phyloP scores from a whole-genome alignment of 2,888 invertebrate genomes.

The Tortrix viridana region DNA sequence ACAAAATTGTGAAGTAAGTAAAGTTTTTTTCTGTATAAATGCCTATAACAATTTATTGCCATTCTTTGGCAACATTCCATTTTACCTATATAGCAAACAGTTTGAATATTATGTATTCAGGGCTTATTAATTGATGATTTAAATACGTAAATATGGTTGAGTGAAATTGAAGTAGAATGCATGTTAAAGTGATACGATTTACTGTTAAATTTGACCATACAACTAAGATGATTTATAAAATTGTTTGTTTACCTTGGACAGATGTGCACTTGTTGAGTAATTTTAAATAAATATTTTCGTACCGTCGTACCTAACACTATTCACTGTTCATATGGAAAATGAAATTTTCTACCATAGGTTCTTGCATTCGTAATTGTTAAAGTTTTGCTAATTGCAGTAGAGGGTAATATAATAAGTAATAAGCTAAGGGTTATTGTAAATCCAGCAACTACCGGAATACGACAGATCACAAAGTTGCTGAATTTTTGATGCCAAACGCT shows the following conservation, averaged over 20 bases:
- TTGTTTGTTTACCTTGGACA: constrained; percentile 49
- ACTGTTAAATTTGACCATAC: constrained; percentile 13
- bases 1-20: not conserved
- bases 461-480: constrained; percentile 8
- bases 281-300: constrained; percentile 72
- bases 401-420: constrained; percentile 17
- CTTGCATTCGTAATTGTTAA: constrained; percentile 21
- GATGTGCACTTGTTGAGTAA: constrained; percentile 72
- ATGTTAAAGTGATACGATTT: constrained; percentile 21
- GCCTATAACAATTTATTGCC: not conserved
- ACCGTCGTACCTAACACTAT: constrained; percentile 44
- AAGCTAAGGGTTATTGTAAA: constrained; percentile 1
- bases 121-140: not conserved
- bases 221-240: constrained; percentile 14
- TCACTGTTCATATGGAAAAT: constrained; percentile 53
- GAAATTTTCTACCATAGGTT: constrained; percentile 60
- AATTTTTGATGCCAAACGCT: constrained; percentile 7
- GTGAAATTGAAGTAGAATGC: constrained; percentile 21
- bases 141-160: constrained; percentile 18
- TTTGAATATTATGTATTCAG: not conserved
- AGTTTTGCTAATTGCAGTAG: constrained; percentile 18
- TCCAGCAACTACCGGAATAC: too few species aligned
- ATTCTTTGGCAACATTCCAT: constrained; percentile 6
- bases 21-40: not conserved
- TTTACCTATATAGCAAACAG: not conserved